Base-by-base conservation (phyloP, 2,113 vertebrate species). In the Peromyscus californicus region DNA sequence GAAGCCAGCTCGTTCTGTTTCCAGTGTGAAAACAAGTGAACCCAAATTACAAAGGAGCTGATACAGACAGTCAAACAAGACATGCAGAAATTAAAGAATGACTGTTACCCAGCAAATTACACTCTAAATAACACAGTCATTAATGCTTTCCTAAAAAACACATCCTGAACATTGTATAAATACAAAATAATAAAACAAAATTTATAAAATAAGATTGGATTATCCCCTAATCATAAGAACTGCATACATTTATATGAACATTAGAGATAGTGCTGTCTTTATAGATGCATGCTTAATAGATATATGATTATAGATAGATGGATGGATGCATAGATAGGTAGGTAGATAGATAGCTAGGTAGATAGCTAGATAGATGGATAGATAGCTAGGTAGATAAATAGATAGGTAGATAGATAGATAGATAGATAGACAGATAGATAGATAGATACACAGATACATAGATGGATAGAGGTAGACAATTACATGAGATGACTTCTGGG, bases 111-210 rank as follows among this genome's bases (percentile, higher is more conserved):
- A 45, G 6, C 61, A 90, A 67, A 21, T 87, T 82, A 91, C 84
- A 45, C 22, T 17, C 69, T 26, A 93, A 57, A 45, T 61, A 75
- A 83, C 42, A 75, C 3, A 48, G 2, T 39, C 12, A 8, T 26
- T 15, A 61, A 42, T 42, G n/a, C n/a, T 29, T 61, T 84, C 22
- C 80, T 61, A 29, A 61, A 84, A 84, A 84, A 54, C 10, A 15
- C 21, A 26, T 16, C 57, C 57, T 42, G n/a, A 61, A 61, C 36
- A 61, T 84, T 42, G 7, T 70, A 17, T 80, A n/a, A 45, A 86
- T 75, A 92, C 7, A 90, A 91, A 63, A 42, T 88, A n/a, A 54
- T 83, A 85, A 94, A 96, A 74, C 19, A 87, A 93, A 74, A 70
- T 48, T 63, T 75, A 17, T 78, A 88, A 93, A 96, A 78, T n/a